Evolutionary conservation across 2,113 vertebrate species (phyloP).

Genomic region (Ceyx melanurus): DNA sequence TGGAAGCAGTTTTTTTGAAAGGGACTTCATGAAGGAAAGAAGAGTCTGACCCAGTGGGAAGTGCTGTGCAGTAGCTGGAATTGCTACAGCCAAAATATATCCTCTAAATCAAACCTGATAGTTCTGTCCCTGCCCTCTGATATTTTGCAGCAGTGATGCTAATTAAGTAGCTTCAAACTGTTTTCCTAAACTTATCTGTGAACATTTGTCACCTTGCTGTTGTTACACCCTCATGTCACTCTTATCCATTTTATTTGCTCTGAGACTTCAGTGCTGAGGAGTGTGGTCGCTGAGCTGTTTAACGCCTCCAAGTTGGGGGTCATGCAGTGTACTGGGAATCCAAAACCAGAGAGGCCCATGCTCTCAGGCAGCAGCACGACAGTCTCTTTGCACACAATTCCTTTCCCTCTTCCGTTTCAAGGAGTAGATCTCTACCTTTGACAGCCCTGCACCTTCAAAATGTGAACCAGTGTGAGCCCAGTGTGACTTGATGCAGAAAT

Average conservation of each 20-base stretch:
- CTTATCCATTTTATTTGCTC: neutral
- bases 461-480: rapidly evolving
- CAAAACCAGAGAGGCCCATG: neutral
- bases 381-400: neutral
- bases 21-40: neutral
- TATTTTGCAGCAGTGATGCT: neutral
- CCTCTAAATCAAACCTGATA: neutral
- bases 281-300: neutral
- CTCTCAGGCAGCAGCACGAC: neutral
- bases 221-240: neutral
- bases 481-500: rapidly evolving
- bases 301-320: neutral
- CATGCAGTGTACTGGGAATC: neutral
- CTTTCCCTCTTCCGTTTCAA: neutral
- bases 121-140: neutral
- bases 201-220: neutral
- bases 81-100: neutral
- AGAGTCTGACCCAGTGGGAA: neutral
- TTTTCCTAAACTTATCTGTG: neutral
- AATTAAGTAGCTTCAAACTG: neutral
- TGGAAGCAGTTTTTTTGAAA: neutral
- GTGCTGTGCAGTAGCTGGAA: neutral
- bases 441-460: neutral
- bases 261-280: neutral
- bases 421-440: neutral